These are phyloP conservation scores for Gobionotothen gibberifrons DNA, from an alignment of 2,797 vertebrate genomes.

Conservation along the genomic window DNA sequence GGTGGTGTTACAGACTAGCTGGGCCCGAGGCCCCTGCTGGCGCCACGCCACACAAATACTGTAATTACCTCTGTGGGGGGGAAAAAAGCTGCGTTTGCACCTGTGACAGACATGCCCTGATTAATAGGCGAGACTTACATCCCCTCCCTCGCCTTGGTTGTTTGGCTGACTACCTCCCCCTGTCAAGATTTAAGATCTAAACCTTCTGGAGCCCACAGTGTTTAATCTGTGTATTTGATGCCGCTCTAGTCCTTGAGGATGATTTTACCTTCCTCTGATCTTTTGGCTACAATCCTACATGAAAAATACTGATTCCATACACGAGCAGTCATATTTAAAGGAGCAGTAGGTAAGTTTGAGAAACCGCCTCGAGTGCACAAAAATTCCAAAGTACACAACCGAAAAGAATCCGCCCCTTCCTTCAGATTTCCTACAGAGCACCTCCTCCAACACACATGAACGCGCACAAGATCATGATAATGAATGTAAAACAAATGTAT, in stretches of 20 bases:
- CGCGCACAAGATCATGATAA: no score
- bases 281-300: constrained; percentile 19
- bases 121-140: constrained; percentile 75
- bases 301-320: constrained; percentile 14
- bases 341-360: no score
- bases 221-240: constrained; percentile 70
- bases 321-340: neutral
- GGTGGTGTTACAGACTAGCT: constrained; percentile 74
- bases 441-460: no score
- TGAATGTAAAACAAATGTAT: no score
- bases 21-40: constrained; percentile 73
- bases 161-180: constrained; percentile 56
- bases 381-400: no score
- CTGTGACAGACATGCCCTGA: constrained; percentile 79
- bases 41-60: constrained; percentile 75
- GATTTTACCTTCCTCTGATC: constrained; percentile 54
- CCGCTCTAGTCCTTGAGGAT: constrained; percentile 46
- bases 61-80: constrained; percentile 77
- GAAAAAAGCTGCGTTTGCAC: constrained; percentile 64
- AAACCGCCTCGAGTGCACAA: no score
- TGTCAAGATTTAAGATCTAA: constrained; percentile 69
- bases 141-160: constrained; percentile 58
- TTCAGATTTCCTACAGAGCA: no score
- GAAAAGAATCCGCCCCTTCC: no score
- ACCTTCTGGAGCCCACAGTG: constrained; percentile 59